A percentile compares a stretch with the other conserved stretches of the same genome.
Evolutionary conservation across 2,113 vertebrate species (phyloP).

Genomic region (Emydura subglobosa): DNA sequence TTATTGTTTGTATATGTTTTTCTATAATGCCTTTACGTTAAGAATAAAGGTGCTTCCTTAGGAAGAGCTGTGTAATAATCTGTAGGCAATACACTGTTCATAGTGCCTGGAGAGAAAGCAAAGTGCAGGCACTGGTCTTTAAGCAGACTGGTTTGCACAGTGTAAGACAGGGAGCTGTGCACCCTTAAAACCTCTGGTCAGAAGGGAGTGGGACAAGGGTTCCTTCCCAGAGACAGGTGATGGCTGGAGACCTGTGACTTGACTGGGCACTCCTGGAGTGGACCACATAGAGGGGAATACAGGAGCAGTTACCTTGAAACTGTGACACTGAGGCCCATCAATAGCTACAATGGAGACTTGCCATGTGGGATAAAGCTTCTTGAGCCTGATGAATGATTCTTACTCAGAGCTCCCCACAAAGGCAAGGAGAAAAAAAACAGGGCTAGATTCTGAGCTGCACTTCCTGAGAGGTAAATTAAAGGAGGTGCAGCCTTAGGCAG

Average conservation of each 20-base stretch:
- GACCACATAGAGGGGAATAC: not conserved
- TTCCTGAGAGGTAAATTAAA: not conserved
- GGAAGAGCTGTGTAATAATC: too few relatives aligned
- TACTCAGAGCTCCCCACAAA: not conserved
- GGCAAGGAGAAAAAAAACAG: not conserved
- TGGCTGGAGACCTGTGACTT: not conserved
- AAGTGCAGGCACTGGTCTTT: not conserved
- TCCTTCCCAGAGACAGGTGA: not conserved
- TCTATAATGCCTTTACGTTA: too few relatives aligned
- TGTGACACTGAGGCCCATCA: not conserved
- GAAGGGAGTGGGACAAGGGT: not conserved
- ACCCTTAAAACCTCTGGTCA: not conserved
- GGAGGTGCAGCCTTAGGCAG: not conserved
- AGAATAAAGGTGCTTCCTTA: too few relatives aligned
- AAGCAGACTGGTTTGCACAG: not conserved
- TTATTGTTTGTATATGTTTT: too few relatives aligned
- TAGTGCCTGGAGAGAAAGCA: not conserved
- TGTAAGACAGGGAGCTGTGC: not conserved
- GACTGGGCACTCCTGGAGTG: too few relatives aligned
- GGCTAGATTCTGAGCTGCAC: not conserved
- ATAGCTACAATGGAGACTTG: not conserved
- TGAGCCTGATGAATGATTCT: not conserved
- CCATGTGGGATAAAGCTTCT: not conserved
- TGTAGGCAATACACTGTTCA: too few relatives aligned
- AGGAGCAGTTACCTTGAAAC: not conserved